Base-by-base conservation (phyloP, 2,797 vertebrate genomes). In the Sebastes matsubarae region DNA sequence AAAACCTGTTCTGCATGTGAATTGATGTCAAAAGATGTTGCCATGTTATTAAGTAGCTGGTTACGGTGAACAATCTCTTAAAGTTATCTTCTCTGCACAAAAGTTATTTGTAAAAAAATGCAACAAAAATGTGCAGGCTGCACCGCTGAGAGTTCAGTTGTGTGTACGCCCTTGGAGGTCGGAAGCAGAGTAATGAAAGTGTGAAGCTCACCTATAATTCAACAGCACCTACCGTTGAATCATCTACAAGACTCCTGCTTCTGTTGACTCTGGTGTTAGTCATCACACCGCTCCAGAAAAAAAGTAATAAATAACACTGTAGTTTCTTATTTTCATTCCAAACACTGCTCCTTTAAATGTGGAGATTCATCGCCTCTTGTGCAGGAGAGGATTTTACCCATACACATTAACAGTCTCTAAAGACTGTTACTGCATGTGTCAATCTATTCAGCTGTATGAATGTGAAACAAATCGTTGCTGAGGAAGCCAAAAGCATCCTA, bases 301-400 rank as follows among this genome's bases (percentile, higher is more conserved):
- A 38, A 68, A 25, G 22, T 8, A 9, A 46, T 24, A 54, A 63
- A 30, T 32, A 20, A 27, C 12, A 22, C 13, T 20, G 12, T 0
- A 11, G 32, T 11, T 9, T 64, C 27, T n/a, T 13, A 14, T 69
- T 60, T 57, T 24, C 5, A 25, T 22, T 72, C 27, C 30, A 42
- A 18, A 46, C 24, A 13, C 38, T 32, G 67, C 22, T 18, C 18
- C 61, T 58, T 38, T 42, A 68, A 75, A 59, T 36, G 4, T 42
- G 59, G 16, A 80, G 77, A 60, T 22, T 13, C 42, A 34, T 60
- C 46, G 12, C 34, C 36, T 59, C 75, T 63, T 20, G 57, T 64
- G 63, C 30, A 36, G 59, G 14, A 12, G 63, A 69, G 29, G 79
- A 77, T 68, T 77, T 77, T 80, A 30, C 55, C 32, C 59, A 25